These are phyloP conservation scores for Planiliza haematocheilus DNA, from an alignment of 2,113 vertebrate species.

Conservation along the genomic window DNA sequence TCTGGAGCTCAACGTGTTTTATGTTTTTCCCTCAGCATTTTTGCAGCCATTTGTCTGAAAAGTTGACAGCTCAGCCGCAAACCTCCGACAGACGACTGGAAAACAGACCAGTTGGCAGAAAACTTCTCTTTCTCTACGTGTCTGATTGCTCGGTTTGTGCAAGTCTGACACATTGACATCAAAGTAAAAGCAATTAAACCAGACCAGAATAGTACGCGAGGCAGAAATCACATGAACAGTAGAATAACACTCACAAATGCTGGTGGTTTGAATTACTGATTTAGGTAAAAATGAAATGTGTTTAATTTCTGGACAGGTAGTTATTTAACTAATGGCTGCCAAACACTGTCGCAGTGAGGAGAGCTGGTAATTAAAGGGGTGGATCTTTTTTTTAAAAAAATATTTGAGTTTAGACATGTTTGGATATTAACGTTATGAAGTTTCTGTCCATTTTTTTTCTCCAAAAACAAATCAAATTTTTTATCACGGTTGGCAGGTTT, in stretches of 20 bases:
- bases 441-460: too few relatives aligned
- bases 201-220: not conserved
- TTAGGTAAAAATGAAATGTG: not conserved
- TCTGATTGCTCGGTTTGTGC: slow-evolving; percentile 19
- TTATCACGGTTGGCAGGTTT: too few relatives aligned
- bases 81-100: slow-evolving; percentile 24
- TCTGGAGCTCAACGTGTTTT: slow-evolving; percentile 8
- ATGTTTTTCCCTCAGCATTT: slow-evolving; percentile 14
- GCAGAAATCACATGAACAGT: slow-evolving; percentile 4
- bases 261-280: not conserved
- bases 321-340: slow-evolving; percentile 23
- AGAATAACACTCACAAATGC: not conserved
- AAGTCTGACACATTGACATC: slow-evolving; percentile 32
- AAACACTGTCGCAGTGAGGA: not conserved
- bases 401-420: too few relatives aligned
- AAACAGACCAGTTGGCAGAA: slow-evolving; percentile 23
- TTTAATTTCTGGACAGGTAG: not conserved
- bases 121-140: slow-evolving; percentile 42
- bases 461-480: too few relatives aligned
- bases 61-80: slow-evolving; percentile 30
- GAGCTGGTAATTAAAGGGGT: not conserved
- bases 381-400: not conserved
- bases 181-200: not conserved
- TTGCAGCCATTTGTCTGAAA: slow-evolving; percentile 19
- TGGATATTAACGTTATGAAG: too few relatives aligned